A percentile compares a stretch with the other conserved stretches of the same genome.
Evolutionary conservation across 2,113 vertebrate species (phyloP).

Genomic region (Chloebia gouldiae): DNA sequence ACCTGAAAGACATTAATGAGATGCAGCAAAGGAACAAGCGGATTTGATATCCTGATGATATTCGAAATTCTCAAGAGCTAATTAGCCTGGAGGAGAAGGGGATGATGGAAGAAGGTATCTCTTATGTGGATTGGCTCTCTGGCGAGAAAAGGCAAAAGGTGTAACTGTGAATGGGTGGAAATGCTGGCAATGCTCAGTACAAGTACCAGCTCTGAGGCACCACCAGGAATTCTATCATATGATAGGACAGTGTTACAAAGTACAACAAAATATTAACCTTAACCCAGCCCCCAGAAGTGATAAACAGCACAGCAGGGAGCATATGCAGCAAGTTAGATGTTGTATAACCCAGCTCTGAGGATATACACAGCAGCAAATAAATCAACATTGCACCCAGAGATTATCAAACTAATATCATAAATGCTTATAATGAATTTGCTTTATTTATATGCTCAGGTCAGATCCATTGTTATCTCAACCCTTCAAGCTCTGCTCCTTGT

Average conservation of each 20-base stretch:
- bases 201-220: background rate
- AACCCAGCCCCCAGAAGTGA: background rate
- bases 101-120: background rate
- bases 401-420: background rate
- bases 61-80: background rate
- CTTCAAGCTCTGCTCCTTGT: background rate
- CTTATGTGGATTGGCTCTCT: fast-evolving
- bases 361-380: background rate
- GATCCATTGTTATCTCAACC: background rate
- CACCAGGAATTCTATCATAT: background rate
- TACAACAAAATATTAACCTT: background rate
- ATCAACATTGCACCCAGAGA: background rate
- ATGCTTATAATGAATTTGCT: background rate
- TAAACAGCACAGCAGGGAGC: background rate
- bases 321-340: background rate
- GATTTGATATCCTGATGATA: background rate
- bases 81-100: background rate
- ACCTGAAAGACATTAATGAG: background rate
- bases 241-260: background rate
- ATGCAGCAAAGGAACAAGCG: background rate
- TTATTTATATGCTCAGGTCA: background rate
- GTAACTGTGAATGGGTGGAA: background rate
- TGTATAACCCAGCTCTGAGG: background rate
- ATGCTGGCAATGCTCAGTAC: background rate
- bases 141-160: background rate